phyloP scores from a whole-genome alignment of 2,113 vertebrate species.

The Burhinus bistriatus region DNA sequence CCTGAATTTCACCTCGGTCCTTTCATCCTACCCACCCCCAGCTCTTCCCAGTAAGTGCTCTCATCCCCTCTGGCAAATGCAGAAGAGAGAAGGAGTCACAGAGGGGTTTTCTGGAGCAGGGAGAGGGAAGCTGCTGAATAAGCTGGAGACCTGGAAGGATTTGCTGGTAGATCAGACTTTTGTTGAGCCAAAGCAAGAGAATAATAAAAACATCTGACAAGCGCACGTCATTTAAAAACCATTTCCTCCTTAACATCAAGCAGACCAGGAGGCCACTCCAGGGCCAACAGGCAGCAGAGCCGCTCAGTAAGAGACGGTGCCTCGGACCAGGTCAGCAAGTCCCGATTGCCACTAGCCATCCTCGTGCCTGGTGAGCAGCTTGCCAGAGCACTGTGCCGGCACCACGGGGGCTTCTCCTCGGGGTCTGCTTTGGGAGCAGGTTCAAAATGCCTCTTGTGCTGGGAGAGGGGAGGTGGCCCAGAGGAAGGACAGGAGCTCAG shows the following conservation, averaged over 20 bases:
- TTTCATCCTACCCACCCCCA: slow-evolving; percentile 1
- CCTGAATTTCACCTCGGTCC: neutral
- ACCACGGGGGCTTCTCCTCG: neutral
- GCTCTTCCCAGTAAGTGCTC: neutral
- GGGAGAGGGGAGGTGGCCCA: neutral
- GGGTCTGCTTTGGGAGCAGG: neutral
- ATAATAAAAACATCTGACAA: slow-evolving; percentile 68
- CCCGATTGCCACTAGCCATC: neutral
- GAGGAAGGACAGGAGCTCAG: neutral
- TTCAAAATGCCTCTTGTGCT: neutral
- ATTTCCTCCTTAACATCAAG: slow-evolving; percentile 57
- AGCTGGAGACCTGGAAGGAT: slow-evolving; percentile 40
- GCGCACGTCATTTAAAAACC: slow-evolving; percentile 48
- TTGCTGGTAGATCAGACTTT: slow-evolving; percentile 42
- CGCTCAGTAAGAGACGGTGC: neutral
- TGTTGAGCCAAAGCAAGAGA: slow-evolving; percentile 48
- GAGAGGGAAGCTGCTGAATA: slow-evolving; percentile 39
- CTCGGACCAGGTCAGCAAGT: neutral
- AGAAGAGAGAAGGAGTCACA: neutral
- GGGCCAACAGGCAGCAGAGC: neutral
- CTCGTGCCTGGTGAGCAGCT: neutral
- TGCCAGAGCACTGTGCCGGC: neutral
- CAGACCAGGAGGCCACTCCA: neutral
- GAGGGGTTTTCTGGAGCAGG: neutral
- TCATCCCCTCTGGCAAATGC: neutral